These are phyloP conservation scores for Thalassaphorura encarpata DNA, from an alignment of 1,140 invertebrate species.

Conservation along the genomic window DNA sequence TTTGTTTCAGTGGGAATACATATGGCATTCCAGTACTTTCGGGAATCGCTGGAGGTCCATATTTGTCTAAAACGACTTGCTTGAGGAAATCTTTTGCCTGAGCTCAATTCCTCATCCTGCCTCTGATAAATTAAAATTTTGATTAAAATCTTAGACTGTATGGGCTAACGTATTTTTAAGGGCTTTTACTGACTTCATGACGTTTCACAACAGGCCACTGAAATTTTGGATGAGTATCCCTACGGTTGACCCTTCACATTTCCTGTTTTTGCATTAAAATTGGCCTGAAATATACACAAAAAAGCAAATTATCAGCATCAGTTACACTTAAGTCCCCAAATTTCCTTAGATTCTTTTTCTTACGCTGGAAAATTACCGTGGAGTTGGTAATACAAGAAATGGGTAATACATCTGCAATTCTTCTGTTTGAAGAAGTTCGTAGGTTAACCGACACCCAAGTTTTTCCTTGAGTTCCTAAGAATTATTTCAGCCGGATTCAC, in stretches of 20 bases:
- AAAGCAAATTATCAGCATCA: too few relatives aligned
- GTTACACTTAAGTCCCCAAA: too few relatives aligned
- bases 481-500: too few relatives aligned
- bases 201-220: slow-evolving; percentile 33
- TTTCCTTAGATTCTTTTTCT: too few relatives aligned
- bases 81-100: slow-evolving; percentile 74
- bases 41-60: slow-evolving; percentile 40
- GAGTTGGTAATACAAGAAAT: too few relatives aligned
- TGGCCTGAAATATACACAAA: too few relatives aligned
- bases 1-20: slow-evolving; percentile 47
- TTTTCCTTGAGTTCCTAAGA: too few relatives aligned
- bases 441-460: too few relatives aligned
- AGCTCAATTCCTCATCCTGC: slow-evolving; percentile 58
- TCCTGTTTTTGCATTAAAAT: too few relatives aligned
- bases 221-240: slow-evolving; percentile 31
- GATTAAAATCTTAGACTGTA: slow-evolving; percentile 5
- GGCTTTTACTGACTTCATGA: slow-evolving; percentile 26
- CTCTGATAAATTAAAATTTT: slow-evolving; percentile 40
- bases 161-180: not conserved
- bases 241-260: slow-evolving; percentile 32
- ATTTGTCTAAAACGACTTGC: slow-evolving; percentile 60
- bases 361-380: too few relatives aligned
- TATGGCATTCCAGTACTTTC: slow-evolving; percentile 39
- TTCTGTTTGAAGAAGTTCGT: too few relatives aligned
- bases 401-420: too few relatives aligned